These are phyloP conservation scores for Lepidocolaptes lacrymiger DNA, from an alignment of 2,797 vertebrate species.

Conservation along the genomic window DNA sequence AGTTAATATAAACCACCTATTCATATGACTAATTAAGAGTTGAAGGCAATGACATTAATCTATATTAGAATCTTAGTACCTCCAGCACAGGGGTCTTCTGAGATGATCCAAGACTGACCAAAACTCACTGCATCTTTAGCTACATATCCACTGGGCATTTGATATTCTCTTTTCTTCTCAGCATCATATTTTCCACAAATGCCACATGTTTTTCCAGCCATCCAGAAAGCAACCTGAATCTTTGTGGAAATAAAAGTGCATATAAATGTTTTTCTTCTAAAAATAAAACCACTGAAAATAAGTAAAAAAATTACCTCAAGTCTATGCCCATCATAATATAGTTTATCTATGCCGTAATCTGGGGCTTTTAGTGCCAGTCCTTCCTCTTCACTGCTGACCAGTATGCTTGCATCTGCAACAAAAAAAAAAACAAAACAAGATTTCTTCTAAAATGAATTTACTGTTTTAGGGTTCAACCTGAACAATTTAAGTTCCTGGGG, in stretches of 20 bases:
- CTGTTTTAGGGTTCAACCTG: not conserved
- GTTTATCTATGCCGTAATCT: slow-evolving; percentile 77
- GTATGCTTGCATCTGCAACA: slow-evolving; percentile 56
- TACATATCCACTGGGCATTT: slow-evolving; percentile 74
- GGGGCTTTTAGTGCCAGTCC: slow-evolving; percentile 75
- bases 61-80: slow-evolving; percentile 25
- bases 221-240: slow-evolving; percentile 82
- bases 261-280: not conserved
- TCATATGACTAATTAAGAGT: not conserved
- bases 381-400: slow-evolving; percentile 63
- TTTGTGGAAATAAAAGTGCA: slow-evolving; percentile 43
- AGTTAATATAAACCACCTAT: not conserved
- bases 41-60: not conserved
- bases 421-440: not conserved
- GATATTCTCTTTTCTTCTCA: slow-evolving; percentile 79
- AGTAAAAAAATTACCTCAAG: slow-evolving; percentile 69
- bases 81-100: slow-evolving; percentile 76
- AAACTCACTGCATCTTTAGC: slow-evolving; percentile 77
- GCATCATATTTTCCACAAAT: slow-evolving; percentile 85
- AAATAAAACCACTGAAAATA: not conserved
- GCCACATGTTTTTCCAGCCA: slow-evolving; percentile 84
- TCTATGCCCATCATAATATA: slow-evolving; percentile 71
- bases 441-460: not conserved
- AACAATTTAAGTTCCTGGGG: not conserved
- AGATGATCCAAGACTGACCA: slow-evolving; percentile 82